Conservation (phyloP, 2,888 invertebrate species). For the Amblyjoppa proteus region DNA sequence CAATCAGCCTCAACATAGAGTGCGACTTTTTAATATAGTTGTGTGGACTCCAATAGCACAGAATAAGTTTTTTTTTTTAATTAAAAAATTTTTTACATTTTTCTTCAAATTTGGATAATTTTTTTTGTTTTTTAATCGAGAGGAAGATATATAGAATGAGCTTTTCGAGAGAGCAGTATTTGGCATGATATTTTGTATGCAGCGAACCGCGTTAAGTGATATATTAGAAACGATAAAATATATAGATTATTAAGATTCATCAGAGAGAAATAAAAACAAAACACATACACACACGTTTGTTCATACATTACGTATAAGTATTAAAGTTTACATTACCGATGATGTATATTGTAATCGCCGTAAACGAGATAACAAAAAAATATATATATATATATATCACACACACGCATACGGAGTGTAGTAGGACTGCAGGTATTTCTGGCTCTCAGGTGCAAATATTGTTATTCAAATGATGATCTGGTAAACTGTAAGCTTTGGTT, state of each 20-base stretch:
- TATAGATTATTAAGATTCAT: conserved; percentile 52
- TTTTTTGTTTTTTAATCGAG: conserved; percentile 15
- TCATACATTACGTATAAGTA: conserved; percentile 59
- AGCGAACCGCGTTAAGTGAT: conserved; percentile 63
- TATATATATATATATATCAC: conserved; percentile 1
- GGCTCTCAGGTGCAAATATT: conserved; percentile 83
- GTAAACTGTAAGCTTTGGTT: conserved; percentile 83
- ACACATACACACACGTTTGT: conserved; percentile 44
- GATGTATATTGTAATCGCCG: conserved; percentile 35
- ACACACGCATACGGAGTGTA: conserved; percentile 34
- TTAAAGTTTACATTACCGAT: conserved; percentile 54
- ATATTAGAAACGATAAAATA: conserved; percentile 55
- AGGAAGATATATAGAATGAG: conserved; percentile 10
- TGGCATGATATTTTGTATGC: conserved; percentile 65
- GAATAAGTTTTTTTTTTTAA: conserved; percentile 1
- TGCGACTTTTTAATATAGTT: conserved; percentile 51
- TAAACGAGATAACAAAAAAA: conserved; percentile 27
- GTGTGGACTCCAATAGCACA: conserved; percentile 46
- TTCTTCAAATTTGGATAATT: conserved; percentile 6
- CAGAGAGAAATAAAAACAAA: conserved; percentile 5
- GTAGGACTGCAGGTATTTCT: conserved; percentile 71
- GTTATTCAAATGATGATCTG: conserved; percentile 77
- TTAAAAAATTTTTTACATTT: neutral
- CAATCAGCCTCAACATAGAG: conserved; percentile 42
- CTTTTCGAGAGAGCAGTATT: conserved; percentile 56